Conservation (phyloP, 2,113 vertebrate species). For the Shinisaurus crocodilurus region DNA sequence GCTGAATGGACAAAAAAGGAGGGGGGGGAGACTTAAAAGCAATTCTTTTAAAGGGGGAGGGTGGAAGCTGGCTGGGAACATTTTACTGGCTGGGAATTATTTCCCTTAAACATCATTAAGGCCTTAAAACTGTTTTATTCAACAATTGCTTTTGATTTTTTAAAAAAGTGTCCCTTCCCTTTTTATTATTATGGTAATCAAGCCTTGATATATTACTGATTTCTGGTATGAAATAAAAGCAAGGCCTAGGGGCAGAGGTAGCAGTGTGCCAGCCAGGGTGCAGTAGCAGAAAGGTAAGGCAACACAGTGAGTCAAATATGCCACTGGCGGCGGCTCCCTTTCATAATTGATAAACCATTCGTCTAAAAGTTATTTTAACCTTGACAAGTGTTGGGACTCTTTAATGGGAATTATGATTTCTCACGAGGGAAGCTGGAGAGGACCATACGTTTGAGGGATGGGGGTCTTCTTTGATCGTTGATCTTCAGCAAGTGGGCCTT, state of each 20-base stretch:
- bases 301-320: constrained; percentile 55
- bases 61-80: neutral
- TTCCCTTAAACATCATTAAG: constrained; percentile 60
- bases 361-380: constrained; percentile 77
- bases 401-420: neutral
- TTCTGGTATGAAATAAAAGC: constrained; percentile 60
- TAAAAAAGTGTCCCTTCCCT: constrained; percentile 70
- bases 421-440: neutral
- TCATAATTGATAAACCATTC: constrained; percentile 72
- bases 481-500: neutral
- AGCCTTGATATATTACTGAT: constrained; percentile 66
- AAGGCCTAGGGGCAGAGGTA: constrained; percentile 76
- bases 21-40: neutral
- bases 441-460: neutral
- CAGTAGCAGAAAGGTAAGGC: constrained; percentile 65
- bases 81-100: constrained; percentile 15
- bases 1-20: constrained; percentile 24
- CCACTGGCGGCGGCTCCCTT: constrained; percentile 33
- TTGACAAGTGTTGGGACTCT: constrained; percentile 73
- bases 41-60: constrained; percentile 34
- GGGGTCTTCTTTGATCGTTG: neutral
- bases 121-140: constrained; percentile 63
- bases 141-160: constrained; percentile 56
- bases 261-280: constrained; percentile 83
- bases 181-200: constrained; percentile 74